A percentile compares a stretch with the other conserved stretches of the same genome.
Evolutionary conservation across 2,797 vertebrate genomes (phyloP).

Genomic region (Chrysolophus pictus): DNA sequence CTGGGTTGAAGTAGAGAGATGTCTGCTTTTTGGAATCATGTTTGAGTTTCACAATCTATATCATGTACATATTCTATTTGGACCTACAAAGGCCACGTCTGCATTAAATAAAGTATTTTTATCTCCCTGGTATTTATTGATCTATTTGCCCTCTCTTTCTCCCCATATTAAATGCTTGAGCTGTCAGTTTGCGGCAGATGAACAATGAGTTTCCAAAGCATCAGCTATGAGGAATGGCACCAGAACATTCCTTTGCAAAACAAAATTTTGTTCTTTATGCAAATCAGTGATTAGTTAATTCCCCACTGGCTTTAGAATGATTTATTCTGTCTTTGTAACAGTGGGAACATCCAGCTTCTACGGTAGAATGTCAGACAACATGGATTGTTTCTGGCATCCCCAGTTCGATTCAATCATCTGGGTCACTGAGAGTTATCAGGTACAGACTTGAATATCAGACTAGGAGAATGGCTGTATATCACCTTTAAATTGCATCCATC

Average conservation of each 20-base stretch:
- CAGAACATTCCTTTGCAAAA: background rate
- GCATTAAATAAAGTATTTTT: background rate
- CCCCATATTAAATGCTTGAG: background rate
- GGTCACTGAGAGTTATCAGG: background rate
- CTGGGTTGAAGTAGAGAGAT: background rate
- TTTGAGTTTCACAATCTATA: background rate
- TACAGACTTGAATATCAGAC: background rate
- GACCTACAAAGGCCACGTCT: background rate
- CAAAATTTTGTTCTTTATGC: background rate
- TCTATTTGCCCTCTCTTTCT: background rate
- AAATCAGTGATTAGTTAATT: background rate
- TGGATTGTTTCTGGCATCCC: background rate
- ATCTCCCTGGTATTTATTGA: background rate
- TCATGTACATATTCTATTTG: background rate
- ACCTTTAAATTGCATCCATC: background rate
- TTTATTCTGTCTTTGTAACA: too few relatives aligned
- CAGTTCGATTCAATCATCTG: background rate
- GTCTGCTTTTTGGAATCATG: background rate
- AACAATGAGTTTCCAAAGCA: background rate
- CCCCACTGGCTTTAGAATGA: background rate
- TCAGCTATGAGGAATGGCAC: background rate
- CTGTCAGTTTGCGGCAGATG: background rate
- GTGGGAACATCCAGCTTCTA: background rate
- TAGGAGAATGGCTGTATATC: background rate
- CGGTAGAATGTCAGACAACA: fast-evolving